Base-by-base conservation (phyloP, 2,888 invertebrate genomes). In the Athripsodes cinereus region DNA sequence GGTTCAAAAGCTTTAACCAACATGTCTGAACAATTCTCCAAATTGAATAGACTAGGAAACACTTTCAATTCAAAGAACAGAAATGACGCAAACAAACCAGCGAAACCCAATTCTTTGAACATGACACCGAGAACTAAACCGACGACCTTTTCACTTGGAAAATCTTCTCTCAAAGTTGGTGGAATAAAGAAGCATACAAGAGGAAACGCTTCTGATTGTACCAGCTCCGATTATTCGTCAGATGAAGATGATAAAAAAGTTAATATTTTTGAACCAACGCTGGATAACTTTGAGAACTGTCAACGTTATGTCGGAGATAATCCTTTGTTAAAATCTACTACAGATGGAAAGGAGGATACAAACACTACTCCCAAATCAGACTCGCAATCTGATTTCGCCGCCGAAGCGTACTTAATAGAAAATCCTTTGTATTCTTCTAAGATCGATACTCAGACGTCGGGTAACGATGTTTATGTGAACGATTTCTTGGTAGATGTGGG, bases 1-100 rank as follows among this genome's bases (percentile, higher is more conserved):
- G 92, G 92, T 67, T 86, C 90, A 8, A 92, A 92, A 76, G 93
- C 92, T 51, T 74, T 93, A 58, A 89, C 83, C 62, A 93, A 92
- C 70, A 87, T 93, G 79, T 85, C 89, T 0, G 92, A 91, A 64
- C 92, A 92, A 69, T 90, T 94, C 72, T 90, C 89, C 59, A 92
- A 90, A 71, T 72, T 93, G 40, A 90, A 90, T 69, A 86, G 86
- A 67, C 75, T 90, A 35, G 80, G 86, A 57, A 83, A 83, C 65
- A 82, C 81, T 21, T 78, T 87, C 49, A 84, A 83, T 66, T 77
- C 82, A 0, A 71, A 83, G 72, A 66, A 83, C 66, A 72, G 83
- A 59, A 69, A 78, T 64, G 68, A 78, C 68, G 72, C 78, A 1
- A 31, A 67, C 1, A 64, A 62, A 63, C 78, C 78, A 64, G 72